phyloP scores from a whole-genome alignment of 1,140 invertebrate species.

The Semibalanus balanoides region DNA sequence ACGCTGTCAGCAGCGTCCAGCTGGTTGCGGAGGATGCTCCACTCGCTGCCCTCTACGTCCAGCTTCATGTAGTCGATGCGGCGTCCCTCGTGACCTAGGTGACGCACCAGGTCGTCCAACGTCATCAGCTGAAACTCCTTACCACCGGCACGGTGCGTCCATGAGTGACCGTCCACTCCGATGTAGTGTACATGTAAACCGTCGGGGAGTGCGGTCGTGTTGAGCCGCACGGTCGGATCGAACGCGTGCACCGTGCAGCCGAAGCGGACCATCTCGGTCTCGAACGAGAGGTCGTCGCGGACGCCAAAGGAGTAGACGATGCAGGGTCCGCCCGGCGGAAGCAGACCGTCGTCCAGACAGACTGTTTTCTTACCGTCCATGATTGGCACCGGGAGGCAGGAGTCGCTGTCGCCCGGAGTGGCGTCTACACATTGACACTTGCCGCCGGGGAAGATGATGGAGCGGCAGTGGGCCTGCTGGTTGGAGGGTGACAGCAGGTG shows the following conservation, averaged over 20 bases:
- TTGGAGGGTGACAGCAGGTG: too few species aligned
- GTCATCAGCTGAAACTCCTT: too few species aligned
- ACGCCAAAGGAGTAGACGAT: constrained; percentile 21
- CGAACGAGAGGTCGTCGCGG: constrained; percentile 17
- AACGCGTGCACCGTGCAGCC: constrained; percentile 16
- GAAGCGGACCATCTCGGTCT: constrained; percentile 4
- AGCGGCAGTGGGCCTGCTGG: too few species aligned
- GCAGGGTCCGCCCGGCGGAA: constrained; percentile 12
- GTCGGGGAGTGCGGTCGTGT: constrained; percentile 5
- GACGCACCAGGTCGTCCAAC: too few species aligned
- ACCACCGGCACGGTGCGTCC: too few species aligned
- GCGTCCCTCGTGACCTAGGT: constrained; percentile 10
- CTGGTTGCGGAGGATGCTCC: constrained; percentile 8
- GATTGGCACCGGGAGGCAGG: neutral
- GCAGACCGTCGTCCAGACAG: constrained; percentile 18
- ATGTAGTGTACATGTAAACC: too few species aligned
- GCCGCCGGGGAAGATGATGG: too few species aligned
- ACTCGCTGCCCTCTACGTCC: constrained; percentile 16
- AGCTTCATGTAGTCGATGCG: constrained; percentile 13
- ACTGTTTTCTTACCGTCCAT: constrained; percentile 17
- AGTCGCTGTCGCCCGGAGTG: too few species aligned
- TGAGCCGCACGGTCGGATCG: constrained; percentile 15
- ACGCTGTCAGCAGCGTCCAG: too few species aligned
- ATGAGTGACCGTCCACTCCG: too few species aligned
- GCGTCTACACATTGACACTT: too few species aligned